Percentiles rank a stretch among this genome's conserved stretches.
These are phyloP conservation scores for Umimayanthus chanpuru DNA, from an alignment of 92 coral and sea anemone genomes.

Conservation along the genomic window DNA sequence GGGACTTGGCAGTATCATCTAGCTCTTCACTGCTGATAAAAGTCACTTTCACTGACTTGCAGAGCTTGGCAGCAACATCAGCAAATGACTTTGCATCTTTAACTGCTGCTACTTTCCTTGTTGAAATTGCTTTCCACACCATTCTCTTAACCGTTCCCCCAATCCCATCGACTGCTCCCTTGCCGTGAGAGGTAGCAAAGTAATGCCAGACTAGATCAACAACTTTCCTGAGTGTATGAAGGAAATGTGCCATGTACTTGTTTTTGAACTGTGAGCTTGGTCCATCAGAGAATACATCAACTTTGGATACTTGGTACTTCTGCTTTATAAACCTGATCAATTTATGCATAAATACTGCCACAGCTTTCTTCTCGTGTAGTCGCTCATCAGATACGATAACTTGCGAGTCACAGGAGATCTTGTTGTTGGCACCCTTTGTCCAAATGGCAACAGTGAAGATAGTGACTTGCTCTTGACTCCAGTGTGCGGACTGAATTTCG, in stretches of 20 bases:
- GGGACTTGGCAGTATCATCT: conserved; percentile 38
- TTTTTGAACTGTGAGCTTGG: conserved; percentile 71
- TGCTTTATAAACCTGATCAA: conserved; percentile 41
- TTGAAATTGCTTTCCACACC: conserved; percentile 36
- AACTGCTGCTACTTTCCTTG: conserved; percentile 41
- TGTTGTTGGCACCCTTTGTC: conserved; percentile 46
- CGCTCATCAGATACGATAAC: conserved; percentile 58
- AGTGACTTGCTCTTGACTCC: conserved; percentile 72
- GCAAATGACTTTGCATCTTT: conserved; percentile 61
- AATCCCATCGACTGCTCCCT: conserved; percentile 62
- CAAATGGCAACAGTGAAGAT: conserved; percentile 63
- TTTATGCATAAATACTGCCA: conserved; percentile 57
- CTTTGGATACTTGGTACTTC: conserved; percentile 44
- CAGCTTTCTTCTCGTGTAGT: conserved; percentile 66
- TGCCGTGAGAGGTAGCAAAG: conserved; percentile 70
- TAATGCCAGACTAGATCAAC: conserved; percentile 53
- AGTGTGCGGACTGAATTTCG: conserved; percentile 73
- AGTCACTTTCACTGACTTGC: conserved; percentile 55
- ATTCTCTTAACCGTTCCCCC: conserved; percentile 44
- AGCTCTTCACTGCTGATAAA: conserved; percentile 51
- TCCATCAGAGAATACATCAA: conserved; percentile 67
- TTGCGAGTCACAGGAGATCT: conserved; percentile 50
- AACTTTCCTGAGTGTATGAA: conserved; percentile 49
- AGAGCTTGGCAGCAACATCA: conserved; percentile 51
- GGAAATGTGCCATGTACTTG: conserved; percentile 56